Evolutionary conservation across 2,888 invertebrate species (phyloP).

Genomic region (Meliscaeva auricollis): DNA sequence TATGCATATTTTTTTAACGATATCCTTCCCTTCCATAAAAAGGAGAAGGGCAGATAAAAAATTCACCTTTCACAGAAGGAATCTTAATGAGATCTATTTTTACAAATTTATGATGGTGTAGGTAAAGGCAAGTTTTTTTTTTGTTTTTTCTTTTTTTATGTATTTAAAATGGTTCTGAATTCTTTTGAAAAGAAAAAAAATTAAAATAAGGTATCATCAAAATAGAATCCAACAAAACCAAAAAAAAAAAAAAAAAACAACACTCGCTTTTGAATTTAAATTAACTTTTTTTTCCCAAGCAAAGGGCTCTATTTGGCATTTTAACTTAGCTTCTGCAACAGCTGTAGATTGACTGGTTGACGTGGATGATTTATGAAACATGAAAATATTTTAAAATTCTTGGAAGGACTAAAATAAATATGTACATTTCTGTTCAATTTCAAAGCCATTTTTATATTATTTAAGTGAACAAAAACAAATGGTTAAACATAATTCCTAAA

Average conservation of each 20-base stretch:
- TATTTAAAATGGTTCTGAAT: not conserved
- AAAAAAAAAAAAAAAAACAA: not conserved
- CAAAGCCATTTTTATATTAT: too few relatives aligned
- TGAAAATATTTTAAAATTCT: not conserved
- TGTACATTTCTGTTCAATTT: too few relatives aligned
- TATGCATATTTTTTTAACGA: not conserved
- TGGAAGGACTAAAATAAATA: too few relatives aligned
- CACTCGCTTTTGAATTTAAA: not conserved
- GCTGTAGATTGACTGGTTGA: not conserved
- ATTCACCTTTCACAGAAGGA: not conserved
- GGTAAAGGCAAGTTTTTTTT: not conserved
- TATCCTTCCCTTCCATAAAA: not conserved
- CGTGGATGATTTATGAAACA: slow-evolving; percentile 7
- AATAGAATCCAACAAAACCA: not conserved
- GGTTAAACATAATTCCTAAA: too few relatives aligned
- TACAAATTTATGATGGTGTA: slow-evolving; percentile 10
- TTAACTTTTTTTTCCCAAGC: not conserved
- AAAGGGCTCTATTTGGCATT: not conserved
- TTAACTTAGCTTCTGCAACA: not conserved
- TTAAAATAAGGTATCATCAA: not conserved
- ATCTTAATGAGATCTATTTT: not conserved
- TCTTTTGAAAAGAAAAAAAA: slow-evolving; percentile 7
- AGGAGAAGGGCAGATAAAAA: not conserved
- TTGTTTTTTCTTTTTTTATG: not conserved
- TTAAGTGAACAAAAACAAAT: too few relatives aligned